Evolutionary conservation across 2,888 invertebrate genomes (phyloP), one percentile per base, ranked within the genome.

Genomic region (Phoronis australis): DNA sequence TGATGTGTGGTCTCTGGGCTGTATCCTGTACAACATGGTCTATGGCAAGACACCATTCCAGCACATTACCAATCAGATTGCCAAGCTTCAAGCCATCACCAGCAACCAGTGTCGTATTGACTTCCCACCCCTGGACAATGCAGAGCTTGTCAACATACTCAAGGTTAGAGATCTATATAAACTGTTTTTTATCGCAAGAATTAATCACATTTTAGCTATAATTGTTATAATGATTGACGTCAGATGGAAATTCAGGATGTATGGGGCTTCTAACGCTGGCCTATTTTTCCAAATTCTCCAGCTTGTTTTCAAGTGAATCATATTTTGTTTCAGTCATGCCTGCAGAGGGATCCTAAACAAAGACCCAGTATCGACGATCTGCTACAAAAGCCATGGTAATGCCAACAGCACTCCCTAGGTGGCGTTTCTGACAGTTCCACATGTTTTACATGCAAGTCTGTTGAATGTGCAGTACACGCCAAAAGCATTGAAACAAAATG

Each of bases 1-100:
- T 39, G 96, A 97, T 78, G 91, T 97, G 45, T 97, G 97, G 97
- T 94, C 95, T 0, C 80, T 97, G 59, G 97, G 97, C 22, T 96
- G 95, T 75, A 97, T 97, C 68, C 81, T 97, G 54, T 97, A 95
- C 80, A 85, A 89, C 75, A 81, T 97, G 78, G 84, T 93, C 37
- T 96, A 93, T 76, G 88, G 89, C 0, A 83, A 83, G 64, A 91
- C 94, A 1, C 97, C 97, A 0, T 97, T 95, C 78, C 86, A 88
- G 37, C 86, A 91, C 75, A 84, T 92, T 57, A 80, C 81, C 37
- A 82, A 85, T 59, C 82, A 83, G 54, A 82, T 84, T 72, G 83
- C 83, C 37, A 92, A 92, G 78, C 80, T 90, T 46, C 82, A 82
- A 60, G 88, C 88, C 51, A 91, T 94, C 60, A 83, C 84, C 42